Base-by-base conservation (phyloP, 2,888 invertebrate species). In the Caenorhabditis sp. region DNA sequence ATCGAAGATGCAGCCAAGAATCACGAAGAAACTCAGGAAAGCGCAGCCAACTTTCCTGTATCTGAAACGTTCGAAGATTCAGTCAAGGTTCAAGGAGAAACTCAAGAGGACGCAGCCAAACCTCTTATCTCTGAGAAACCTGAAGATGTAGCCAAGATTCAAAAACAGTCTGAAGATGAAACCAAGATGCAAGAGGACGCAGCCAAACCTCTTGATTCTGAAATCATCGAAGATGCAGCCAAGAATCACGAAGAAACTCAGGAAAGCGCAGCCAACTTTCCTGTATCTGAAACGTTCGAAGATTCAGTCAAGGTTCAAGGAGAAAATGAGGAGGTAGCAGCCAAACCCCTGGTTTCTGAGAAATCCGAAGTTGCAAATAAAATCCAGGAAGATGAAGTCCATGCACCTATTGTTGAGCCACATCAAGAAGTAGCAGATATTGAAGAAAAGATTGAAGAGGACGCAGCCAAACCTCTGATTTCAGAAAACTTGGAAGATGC, bases 41-140 rank as follows among this genome's bases (percentile, higher is more conserved):
- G 4, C 19, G 50, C 19, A n/a, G 50, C 57, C 26, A 27, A 26
- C 24, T 8, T 10, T 31, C 31, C 31, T 6, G 57, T 26, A 12
- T 8, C 12, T 43, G 24, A 43, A 37, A 59, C 17, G 23, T 37
- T 24, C n/a, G 64, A 23, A n/a, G 49, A 59, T 37, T 43, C 43
- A 59, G 59, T 51, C 19, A 26, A 27, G n/a, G 12, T 19, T 50
- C 51, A 49, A 24, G 10, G 55, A n/a, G 12, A 24, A 55, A 8
- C 37, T 8, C 31, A 49, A 21, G 69, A 62, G 58, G 21, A 23
- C 8, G 70, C 60, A 65, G 69, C 61, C 43, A 5, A 43, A 43
- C 43, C 14, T 27, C 51, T 26, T 37, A 21, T 37, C 19, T 24
- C 58, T 36, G 58, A 59, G 51, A 59, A 37, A 17, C 55, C 37